Evolutionary conservation across 30 jellyfish, hydroid and myxozoan genomes (phyloP).

Genomic region (Hydractinia symbiolongicarpus): DNA sequence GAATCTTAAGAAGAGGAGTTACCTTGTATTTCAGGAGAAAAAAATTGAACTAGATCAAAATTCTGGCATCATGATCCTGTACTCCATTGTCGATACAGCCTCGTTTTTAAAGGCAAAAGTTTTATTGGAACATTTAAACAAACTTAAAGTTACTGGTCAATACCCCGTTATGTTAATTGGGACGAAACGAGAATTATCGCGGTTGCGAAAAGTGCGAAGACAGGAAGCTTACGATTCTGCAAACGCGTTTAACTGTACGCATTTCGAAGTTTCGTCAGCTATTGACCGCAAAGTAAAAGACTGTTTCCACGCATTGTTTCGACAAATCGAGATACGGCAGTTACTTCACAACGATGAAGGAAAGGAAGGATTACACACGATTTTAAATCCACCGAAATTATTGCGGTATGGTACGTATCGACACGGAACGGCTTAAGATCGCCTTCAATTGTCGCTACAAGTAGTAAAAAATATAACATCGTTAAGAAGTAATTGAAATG

Average conservation of each 20-base stretch:
- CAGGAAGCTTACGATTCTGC: constrained; percentile 24
- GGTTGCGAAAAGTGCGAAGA: constrained; percentile 24
- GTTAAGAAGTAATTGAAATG: too few relatives aligned
- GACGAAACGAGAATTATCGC: constrained; percentile 37
- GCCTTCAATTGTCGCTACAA: not conserved
- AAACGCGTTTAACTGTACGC: constrained; percentile 19
- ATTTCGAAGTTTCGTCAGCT: constrained; percentile 37
- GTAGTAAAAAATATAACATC: too few relatives aligned
- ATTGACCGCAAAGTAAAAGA: constrained; percentile 27
- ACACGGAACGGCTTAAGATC: constrained; percentile 24
- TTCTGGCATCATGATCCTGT: constrained; percentile 39
- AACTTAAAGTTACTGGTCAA: not conserved
- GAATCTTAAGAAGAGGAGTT: too few relatives aligned
- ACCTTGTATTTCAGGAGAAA: constrained; percentile 17
- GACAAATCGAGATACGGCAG: constrained; percentile 28
- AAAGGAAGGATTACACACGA: constrained; percentile 4
- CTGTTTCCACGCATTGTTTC: constrained; percentile 31
- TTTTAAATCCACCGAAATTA: constrained; percentile 33
- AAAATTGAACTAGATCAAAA: constrained; percentile 16
- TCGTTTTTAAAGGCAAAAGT: constrained; percentile 23
- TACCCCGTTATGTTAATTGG: constrained; percentile 39
- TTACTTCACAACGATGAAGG: not conserved
- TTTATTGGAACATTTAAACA: constrained; percentile 7
- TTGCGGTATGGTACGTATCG: constrained; percentile 12
- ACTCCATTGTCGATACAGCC: constrained; percentile 29